A percentile compares a stretch with the other conserved stretches of the same genome.
Conservation (phyloP, 1,140 invertebrate genomes). For the Formica selysi region DNA sequence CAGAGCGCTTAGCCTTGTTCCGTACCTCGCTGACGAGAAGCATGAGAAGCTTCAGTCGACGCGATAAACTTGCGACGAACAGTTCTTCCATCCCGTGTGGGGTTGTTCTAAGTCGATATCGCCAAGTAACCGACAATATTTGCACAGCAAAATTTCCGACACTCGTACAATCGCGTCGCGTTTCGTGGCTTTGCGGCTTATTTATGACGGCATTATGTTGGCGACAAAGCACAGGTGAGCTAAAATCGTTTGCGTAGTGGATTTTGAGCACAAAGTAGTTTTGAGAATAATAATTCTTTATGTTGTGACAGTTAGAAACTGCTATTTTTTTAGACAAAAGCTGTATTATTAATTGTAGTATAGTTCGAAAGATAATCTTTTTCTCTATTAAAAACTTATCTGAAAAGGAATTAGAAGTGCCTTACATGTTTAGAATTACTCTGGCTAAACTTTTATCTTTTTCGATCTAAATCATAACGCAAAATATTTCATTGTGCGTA, state of each 20-base stretch:
- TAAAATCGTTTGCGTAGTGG: background rate
- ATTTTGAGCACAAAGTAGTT: background rate
- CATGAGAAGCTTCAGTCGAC: constrained; percentile 67
- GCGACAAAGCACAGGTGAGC: constrained; percentile 81
- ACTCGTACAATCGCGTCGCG: constrained; percentile 59
- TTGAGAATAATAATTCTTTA: background rate
- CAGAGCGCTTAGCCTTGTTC: constrained; percentile 25
- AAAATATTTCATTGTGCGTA: too few relatives aligned
- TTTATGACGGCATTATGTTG: constrained; percentile 70
- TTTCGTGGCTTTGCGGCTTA: background rate
- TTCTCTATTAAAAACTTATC: background rate
- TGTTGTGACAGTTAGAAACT: background rate
- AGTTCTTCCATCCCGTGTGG: constrained; percentile 2
- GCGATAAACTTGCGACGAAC: constrained; percentile 60
- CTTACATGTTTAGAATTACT: background rate
- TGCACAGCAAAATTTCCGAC: background rate
- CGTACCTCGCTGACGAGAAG: constrained; percentile 36
- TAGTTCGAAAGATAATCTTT: background rate
- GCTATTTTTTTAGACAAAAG: background rate
- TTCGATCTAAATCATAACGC: background rate
- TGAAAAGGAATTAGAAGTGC: background rate
- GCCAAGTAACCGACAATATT: constrained; percentile 37
- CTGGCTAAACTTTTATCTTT: background rate
- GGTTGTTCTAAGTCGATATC: constrained; percentile 29
- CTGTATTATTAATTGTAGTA: background rate